Evolutionary conservation across 2,113 vertebrate genomes (phyloP).

Genomic region (Leucosticte australis): DNA sequence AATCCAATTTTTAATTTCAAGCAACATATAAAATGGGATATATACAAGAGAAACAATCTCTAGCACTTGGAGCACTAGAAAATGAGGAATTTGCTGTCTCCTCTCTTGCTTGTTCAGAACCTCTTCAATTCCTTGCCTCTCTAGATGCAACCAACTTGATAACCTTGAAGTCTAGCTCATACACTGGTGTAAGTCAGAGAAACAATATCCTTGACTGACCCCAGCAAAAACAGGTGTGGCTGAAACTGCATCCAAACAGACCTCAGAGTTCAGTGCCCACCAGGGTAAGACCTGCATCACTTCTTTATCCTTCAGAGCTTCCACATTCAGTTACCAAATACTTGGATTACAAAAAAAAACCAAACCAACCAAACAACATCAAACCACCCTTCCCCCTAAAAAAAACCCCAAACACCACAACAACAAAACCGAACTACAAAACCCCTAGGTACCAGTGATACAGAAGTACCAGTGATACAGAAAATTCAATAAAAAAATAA

Average conservation of each 20-base stretch:
- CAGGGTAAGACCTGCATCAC: background rate
- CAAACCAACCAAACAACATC: background rate
- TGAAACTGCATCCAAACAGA: background rate
- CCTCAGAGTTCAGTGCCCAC: background rate
- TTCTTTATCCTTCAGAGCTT: background rate
- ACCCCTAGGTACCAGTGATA: background rate
- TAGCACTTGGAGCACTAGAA: background rate
- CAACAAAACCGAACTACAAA: background rate
- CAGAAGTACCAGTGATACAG: background rate
- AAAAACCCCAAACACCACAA: background rate
- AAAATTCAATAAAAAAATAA: background rate
- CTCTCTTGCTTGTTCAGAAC: background rate
- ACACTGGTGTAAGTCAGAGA: background rate
- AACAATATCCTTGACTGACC: background rate
- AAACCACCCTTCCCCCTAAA: accelerated
- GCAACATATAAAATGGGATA: background rate
- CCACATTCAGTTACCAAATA: background rate
- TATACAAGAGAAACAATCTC: background rate
- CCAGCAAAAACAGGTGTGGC: background rate
- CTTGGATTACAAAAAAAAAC: background rate
- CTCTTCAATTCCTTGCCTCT: background rate
- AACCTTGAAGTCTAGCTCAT: background rate
- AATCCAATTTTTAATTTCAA: background rate
- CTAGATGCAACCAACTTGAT: background rate
- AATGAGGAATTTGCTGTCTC: background rate